Conservation (phyloP, 2,797 vertebrate genomes). For the Mus caroli region DNA sequence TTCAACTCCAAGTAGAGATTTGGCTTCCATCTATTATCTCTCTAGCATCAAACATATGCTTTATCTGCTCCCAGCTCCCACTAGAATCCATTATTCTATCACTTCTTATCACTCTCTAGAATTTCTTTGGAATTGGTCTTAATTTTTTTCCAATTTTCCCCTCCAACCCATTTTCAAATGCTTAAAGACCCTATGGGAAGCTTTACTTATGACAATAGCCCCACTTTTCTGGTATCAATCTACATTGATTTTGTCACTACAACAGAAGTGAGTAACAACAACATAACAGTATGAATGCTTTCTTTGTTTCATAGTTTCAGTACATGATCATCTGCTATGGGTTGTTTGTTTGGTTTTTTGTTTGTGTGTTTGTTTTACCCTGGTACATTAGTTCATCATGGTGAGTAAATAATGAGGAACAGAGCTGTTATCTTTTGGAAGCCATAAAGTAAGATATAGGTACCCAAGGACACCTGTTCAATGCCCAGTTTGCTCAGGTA, state of each 20-base stretch:
- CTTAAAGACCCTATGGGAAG: no score
- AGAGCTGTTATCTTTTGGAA: neutral
- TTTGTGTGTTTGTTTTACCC: neutral
- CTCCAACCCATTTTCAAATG: neutral
- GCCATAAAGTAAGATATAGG: neutral
- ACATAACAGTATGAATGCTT: neutral
- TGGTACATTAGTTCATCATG: no score
- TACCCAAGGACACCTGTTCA: neutral
- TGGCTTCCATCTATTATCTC: neutral
- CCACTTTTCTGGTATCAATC: neutral
- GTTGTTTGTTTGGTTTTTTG: neutral
- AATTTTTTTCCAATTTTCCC: neutral
- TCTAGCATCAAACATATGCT: neutral
- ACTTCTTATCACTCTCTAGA: neutral
- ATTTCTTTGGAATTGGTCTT: neutral
- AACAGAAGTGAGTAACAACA: neutral
- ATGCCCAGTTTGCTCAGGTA: neutral
- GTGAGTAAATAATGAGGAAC: neutral
- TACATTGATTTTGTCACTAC: neutral
- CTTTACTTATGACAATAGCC: neutral
- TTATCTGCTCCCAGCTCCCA: neutral
- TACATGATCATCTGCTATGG: neutral
- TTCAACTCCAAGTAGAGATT: neutral
- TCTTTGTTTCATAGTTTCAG: neutral
- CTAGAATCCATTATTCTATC: neutral